phyloP scores from a whole-genome alignment of 2,888 invertebrate species.

The Xestia rhomboidea region DNA sequence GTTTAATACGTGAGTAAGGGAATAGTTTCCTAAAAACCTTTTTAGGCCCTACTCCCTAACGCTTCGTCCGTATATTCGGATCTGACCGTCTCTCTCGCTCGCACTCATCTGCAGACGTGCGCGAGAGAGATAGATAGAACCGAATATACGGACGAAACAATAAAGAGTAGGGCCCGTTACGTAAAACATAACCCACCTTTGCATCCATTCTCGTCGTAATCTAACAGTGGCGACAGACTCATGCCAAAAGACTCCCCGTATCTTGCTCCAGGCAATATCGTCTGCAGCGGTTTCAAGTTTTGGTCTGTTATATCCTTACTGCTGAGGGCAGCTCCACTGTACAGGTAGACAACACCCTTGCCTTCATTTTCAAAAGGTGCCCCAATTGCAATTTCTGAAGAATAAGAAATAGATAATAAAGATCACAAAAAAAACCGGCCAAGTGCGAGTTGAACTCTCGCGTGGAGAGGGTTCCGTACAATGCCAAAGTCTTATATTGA shows the following conservation, averaged over 20 bases:
- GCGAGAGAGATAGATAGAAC: too few relatives aligned
- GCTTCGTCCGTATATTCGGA: too few relatives aligned
- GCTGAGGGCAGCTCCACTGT: slow-evolving; percentile 45
- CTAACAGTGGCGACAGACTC: slow-evolving; percentile 43
- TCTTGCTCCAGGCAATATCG: slow-evolving; percentile 16
- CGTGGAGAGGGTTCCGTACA: too few relatives aligned
- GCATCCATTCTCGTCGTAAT: slow-evolving; percentile 53
- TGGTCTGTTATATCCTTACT: not conserved
- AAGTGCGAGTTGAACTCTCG: too few relatives aligned
- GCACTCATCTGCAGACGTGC: too few relatives aligned
- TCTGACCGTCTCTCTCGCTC: too few relatives aligned
- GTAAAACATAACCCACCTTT: slow-evolving; percentile 28
- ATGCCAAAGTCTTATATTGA: too few relatives aligned
- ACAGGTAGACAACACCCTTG: slow-evolving; percentile 45
- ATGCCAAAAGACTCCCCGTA: slow-evolving; percentile 42
- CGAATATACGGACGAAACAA: too few relatives aligned
- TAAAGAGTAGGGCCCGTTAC: too few relatives aligned
- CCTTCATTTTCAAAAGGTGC: slow-evolving; percentile 50
- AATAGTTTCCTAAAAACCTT: not conserved
- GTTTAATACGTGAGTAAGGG: not conserved
- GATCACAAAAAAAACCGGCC: not conserved
- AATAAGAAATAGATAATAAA: not conserved
- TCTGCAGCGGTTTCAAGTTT: slow-evolving; percentile 29
- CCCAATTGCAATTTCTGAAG: slow-evolving; percentile 47
- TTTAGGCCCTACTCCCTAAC: too few relatives aligned